Evolutionary conservation across 2,888 invertebrate genomes (phyloP), one percentile per base, ranked within the genome.

Genomic region (Ceramica pisi): DNA sequence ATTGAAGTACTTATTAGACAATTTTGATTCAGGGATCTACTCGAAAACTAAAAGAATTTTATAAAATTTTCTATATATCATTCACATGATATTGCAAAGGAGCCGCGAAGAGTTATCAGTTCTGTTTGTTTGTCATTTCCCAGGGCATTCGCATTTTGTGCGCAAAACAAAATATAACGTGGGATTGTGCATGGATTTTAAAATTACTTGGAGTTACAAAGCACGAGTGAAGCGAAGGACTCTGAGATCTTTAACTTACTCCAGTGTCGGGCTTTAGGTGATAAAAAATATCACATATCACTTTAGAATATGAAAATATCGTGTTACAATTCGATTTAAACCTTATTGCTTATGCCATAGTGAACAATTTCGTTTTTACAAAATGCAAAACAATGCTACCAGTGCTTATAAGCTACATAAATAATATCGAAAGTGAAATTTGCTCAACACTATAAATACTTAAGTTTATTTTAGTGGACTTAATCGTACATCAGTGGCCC

Each of bases 281-380:
- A 94, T 92, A 91, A 91, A 78, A 92, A 92, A 93, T 94, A 95
- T 95, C 94, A 94, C 94, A 95, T 91, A 84, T 90, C 87, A 90
- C 86, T 94, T 94, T 94, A 94, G 93, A 94, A 94, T 94, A 94
- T 92, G 92, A 93, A 94, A 94, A 94, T 94, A 94, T 92, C 79
- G 89, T 87, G 89, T 90, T 86, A 83, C 71, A 77, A 75, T 83
- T 91, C 83, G 87, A 88, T 90, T 90, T 89, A 85, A 87, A 89
- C 81, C 84, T 93, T 93, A 94, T 91, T 92, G 90, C 91, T 93
- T 93, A 92, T 67, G 78, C 82, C 80, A 81, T 90, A 91, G 88
- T 89, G 88, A 91, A 91, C 86, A 87, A 87, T 91, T 88, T 85
- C 76, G 86, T 92, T 92, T 92, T 89, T 94, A 94, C 92, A 93